Percentiles rank a stretch among this genome's conserved stretches.
These are phyloP conservation scores for Okapia johnstoni DNA, from an alignment of 2,113 vertebrate genomes.

Conservation along the genomic window DNA sequence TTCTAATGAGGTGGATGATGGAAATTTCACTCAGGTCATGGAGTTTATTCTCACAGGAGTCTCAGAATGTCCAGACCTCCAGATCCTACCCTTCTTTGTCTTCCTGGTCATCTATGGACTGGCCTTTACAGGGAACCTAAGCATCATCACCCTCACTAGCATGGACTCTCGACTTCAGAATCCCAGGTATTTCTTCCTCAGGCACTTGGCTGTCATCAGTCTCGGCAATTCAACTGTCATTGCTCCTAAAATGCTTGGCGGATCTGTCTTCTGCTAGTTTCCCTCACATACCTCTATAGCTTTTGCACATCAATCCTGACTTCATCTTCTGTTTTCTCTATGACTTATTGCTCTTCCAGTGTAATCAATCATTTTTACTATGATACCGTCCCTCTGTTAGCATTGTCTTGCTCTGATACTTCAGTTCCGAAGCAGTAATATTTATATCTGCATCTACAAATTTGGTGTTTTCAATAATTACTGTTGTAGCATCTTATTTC, in stretches of 20 bases:
- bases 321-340: not conserved
- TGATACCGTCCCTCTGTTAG: conserved; percentile 57
- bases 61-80: not conserved
- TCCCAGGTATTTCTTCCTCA: not conserved
- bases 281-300: conserved; percentile 11
- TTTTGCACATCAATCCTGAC: conserved; percentile 39
- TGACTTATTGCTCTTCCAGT: conserved; percentile 62
- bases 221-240: not conserved
- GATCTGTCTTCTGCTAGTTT: conserved; percentile 5
- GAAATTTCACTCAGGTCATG: not conserved
- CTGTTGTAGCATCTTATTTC: conserved; percentile 36
- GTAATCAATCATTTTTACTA: conserved; percentile 72
- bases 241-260: not conserved
- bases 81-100: not conserved
- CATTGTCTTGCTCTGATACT: conserved; percentile 66
- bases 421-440: conserved; percentile 36
- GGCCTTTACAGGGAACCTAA: too few relatives aligned
- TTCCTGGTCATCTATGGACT: not conserved
- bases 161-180: not conserved
- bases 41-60: not conserved
- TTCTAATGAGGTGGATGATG: not conserved
- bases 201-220: fast-evolving
- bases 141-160: not conserved
- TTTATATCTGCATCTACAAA: conserved; percentile 35
- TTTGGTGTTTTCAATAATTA: not conserved